Evolutionary conservation across 1,140 invertebrate genomes (phyloP).

Genomic region (Hetaerina americana): DNA sequence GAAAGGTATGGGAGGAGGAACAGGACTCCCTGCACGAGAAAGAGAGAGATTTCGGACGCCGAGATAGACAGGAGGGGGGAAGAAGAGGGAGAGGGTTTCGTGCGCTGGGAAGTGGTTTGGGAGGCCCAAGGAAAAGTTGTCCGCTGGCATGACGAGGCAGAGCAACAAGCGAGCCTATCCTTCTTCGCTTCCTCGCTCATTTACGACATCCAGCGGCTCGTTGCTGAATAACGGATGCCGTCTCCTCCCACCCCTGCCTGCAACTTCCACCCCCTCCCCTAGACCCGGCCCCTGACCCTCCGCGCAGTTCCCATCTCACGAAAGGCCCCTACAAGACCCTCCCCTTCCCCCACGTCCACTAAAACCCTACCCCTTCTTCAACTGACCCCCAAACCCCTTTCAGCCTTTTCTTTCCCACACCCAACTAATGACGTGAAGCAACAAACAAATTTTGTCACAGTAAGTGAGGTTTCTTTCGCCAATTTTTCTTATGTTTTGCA

Average conservation of each 20-base stretch:
- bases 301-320: background rate
- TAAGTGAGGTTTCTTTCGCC: too few species aligned
- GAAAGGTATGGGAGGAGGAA: background rate
- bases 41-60: too few species aligned
- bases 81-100: too few species aligned
- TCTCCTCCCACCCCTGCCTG: background rate
- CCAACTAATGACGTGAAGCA: background rate
- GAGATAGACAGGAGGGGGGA: too few species aligned
- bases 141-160: background rate
- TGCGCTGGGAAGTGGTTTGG: too few species aligned
- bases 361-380: background rate
- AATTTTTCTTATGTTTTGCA: too few species aligned
- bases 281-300: too few species aligned
- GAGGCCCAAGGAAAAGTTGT: too few species aligned
- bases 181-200: background rate
- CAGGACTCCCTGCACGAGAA: too few species aligned
- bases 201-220: background rate
- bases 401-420: background rate
- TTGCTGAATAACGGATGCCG: background rate
- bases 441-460: too few species aligned
- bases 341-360: background rate
- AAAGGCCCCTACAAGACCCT: background rate
- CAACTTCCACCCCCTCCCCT: background rate
- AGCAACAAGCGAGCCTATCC: background rate
- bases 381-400: background rate